These are phyloP conservation scores for Enchytraeus crypticus DNA, from an alignment of 2,888 invertebrate species.

Conservation along the genomic window DNA sequence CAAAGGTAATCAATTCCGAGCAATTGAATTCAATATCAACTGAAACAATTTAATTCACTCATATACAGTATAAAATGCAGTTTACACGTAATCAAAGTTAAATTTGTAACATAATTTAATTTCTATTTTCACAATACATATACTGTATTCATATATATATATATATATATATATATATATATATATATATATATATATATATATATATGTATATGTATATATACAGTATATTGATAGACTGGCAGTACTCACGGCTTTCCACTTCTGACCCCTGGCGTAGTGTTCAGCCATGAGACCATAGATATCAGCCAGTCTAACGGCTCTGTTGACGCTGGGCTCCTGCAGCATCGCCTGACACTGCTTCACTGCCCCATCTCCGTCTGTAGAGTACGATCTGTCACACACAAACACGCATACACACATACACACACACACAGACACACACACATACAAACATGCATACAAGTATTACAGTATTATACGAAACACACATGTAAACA, in stretches of 20 bases:
- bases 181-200: too few relatives aligned
- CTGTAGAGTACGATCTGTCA: conserved; percentile 55
- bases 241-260: conserved; percentile 49
- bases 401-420: not conserved
- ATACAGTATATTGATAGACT: too few relatives aligned
- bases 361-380: conserved; percentile 54
- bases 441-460: not conserved
- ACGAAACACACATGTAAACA: not conserved
- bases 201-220: too few relatives aligned
- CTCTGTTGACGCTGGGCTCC: conserved; percentile 50
- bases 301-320: conserved; percentile 56
- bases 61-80: too few relatives aligned
- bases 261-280: conserved; percentile 51
- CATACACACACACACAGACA: not conserved
- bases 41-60: too few relatives aligned
- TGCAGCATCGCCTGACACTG: conserved; percentile 56
- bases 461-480: not conserved
- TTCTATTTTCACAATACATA: too few relatives aligned
- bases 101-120: too few relatives aligned
- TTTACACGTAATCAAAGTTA: too few relatives aligned
- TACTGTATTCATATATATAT: too few relatives aligned
- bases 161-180: too few relatives aligned
- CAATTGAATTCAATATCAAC: too few relatives aligned
- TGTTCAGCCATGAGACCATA: conserved; percentile 56
- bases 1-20: too few relatives aligned